These are phyloP conservation scores for Spodoptera exigua DNA, from an alignment of 2,888 invertebrate genomes.

Conservation along the genomic window DNA sequence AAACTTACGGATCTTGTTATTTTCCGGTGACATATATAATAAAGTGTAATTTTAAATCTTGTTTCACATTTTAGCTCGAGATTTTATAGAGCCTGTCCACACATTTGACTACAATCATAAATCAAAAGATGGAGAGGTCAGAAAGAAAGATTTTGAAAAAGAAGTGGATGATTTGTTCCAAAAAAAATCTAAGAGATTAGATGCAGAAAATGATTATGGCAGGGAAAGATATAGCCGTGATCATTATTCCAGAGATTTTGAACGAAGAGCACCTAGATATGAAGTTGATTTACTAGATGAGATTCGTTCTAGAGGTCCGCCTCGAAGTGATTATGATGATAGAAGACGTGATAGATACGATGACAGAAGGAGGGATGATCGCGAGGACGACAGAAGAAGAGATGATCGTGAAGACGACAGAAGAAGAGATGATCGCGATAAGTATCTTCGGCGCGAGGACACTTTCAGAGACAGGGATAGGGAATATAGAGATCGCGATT, in stretches of 20 bases:
- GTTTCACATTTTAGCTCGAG: conserved; percentile 76
- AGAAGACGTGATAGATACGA: conserved; percentile 51
- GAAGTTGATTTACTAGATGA: conserved; percentile 60
- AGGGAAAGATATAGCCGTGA: conserved; percentile 67
- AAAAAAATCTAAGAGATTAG: conserved; percentile 69
- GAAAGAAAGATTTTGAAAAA: conserved; percentile 77
- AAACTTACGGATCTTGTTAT: too few relatives aligned
- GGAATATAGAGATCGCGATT: conserved; percentile 62
- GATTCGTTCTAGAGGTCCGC: conserved; percentile 44
- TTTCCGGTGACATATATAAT: too few relatives aligned
- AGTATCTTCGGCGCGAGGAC: conserved; percentile 58
- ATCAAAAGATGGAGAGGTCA: conserved; percentile 81
- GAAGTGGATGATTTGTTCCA: conserved; percentile 78
- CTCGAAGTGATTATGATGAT: conserved; percentile 59
- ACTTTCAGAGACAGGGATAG: conserved; percentile 61
- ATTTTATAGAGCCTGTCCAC: conserved; percentile 90
- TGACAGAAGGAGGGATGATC: conserved; percentile 48
- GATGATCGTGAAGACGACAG: conserved; percentile 56
- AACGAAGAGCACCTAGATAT: conserved; percentile 61
- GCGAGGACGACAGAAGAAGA: conserved; percentile 58
- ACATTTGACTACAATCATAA: conserved; percentile 93
- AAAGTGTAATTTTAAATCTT: conserved; percentile 11
- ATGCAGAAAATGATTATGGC: conserved; percentile 64
- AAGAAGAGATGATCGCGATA: conserved; percentile 48
- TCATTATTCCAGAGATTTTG: conserved; percentile 64